Base-by-base conservation (phyloP, 1,140 invertebrate species). In the Mya arenaria region DNA sequence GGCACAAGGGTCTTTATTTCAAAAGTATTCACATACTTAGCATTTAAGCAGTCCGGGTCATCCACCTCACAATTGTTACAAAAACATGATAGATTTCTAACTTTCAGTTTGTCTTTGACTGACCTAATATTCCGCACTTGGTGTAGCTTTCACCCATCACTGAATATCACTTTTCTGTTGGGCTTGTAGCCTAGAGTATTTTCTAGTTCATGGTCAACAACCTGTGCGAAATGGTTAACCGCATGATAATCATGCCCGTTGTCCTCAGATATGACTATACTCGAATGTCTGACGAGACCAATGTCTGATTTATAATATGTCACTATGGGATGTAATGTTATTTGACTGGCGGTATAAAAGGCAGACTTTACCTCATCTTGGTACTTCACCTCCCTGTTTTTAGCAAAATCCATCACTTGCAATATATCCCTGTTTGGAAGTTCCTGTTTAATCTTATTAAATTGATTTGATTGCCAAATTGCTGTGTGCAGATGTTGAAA, bases 341-440 rank as follows among this genome's bases (percentile, higher is more conserved):
- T 69, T 44, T 84, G 82, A 10, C 36, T 0, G 5, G 68, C 44
- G 3, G 36, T 30, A 23, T 65, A 84, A 37, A 78, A 72, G 8
- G 69, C 73, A 3, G 15, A 0, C 32, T 86, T 84, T 5, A 86
- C 78, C 25, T 86, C 82, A 36, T 84, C 74, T 25, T 78, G 68
- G 56, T 73, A 84, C 8, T 30, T 65, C 0, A 84, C 32, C 32
- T 65, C 60, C 10, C 82, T 58, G 55, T 86, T 86, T 60, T 86
- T 84, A 0, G 82, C 82, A 78, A 86, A 86, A 39, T 86, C 82
- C 73, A 83, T 63, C 4, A 85, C 52, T 62, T 75, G 75, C 6
- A 75, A n/a, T 13, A 69, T 62, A 6, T 34, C 56, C 5, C 37
- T 34, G 13, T 60, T n/a, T 63, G 81, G 75, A 13, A 83, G 60